Evolutionary conservation across 1,140 invertebrate species (phyloP).

Genomic region (Triops cancriformis): DNA sequence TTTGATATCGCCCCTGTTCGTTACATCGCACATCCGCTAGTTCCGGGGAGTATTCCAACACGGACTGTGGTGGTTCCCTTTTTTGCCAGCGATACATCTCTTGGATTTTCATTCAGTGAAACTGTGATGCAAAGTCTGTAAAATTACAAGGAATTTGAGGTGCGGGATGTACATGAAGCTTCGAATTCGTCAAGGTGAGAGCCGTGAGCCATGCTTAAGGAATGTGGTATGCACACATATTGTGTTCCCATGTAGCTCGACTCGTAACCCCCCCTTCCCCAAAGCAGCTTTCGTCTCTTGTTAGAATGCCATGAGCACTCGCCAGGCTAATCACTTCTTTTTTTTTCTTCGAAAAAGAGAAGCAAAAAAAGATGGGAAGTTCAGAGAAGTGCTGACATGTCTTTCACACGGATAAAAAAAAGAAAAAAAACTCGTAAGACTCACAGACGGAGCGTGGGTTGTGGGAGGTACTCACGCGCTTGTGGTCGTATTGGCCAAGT

Average conservation of each 20-base stretch:
- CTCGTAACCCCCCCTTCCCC: background rate
- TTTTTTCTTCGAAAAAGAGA: background rate
- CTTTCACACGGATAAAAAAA: background rate
- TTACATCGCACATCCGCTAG: background rate
- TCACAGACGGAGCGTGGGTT: no score
- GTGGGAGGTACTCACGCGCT: no score
- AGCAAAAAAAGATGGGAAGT: background rate
- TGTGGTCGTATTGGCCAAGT: no score
- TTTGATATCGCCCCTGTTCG: no score
- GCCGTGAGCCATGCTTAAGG: conserved; percentile 7
- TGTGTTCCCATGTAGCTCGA: background rate
- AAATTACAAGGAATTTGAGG: background rate
- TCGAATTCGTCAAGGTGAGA: background rate
- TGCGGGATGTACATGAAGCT: background rate
- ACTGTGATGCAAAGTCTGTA: background rate
- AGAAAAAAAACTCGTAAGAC: no score
- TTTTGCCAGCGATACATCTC: background rate
- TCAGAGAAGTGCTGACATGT: background rate
- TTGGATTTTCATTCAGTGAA: background rate
- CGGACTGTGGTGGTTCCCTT: background rate
- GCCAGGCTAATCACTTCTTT: conserved; percentile 5
- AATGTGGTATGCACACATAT: background rate
- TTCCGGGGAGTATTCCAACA: background rate
- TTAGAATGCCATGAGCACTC: conserved; percentile 5
- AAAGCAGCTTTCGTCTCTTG: background rate